phyloP scores from a whole-genome alignment of 2,113 vertebrate genomes.

The zebrafish (Danio rerio) region GRCz12tu NC_133184.1:4344501-4345000 shows the following conservation, averaged over 20 bases:
- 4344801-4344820: conserved; percentile 97
- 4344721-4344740: neutral
- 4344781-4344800: conserved; percentile 97
- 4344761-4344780: conserved; percentile 95
- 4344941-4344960: too few species aligned
- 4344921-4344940: too few species aligned
- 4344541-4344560: too few species aligned
- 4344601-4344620: conserved; percentile 98
- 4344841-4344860: conserved; percentile 98
- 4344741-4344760: conserved; percentile 45
- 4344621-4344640: conserved; percentile 99
- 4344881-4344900: neutral
- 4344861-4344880: conserved; percentile 98
- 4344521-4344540: too few species aligned
- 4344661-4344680: conserved; percentile 74
- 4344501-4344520: too few species aligned
- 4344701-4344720: neutral
- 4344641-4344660: conserved; percentile 96
- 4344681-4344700: neutral
- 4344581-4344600: conserved; percentile 91
- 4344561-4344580: conserved; percentile 93
- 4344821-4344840: conserved; percentile 97
- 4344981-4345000: too few species aligned
- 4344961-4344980: too few species aligned
- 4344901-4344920: too few species aligned